Conservation (phyloP, 1,140 invertebrate genomes). For the Galendromus occidentalis region DNA sequence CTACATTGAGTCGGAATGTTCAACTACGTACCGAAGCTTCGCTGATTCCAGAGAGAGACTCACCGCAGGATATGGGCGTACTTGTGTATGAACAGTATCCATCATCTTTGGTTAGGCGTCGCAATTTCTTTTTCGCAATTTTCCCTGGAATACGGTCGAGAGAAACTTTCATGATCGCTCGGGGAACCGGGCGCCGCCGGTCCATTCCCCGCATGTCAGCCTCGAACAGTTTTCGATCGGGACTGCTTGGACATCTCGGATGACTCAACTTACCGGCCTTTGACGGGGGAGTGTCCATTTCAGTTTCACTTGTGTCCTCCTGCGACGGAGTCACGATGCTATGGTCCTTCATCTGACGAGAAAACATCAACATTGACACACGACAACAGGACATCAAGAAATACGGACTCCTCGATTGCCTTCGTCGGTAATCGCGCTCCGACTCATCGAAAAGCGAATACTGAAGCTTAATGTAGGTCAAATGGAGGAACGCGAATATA, state of each 20-base stretch:
- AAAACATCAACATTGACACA: not conserved
- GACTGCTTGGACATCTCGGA: not conserved
- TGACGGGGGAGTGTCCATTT: not conserved
- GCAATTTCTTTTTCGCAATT: not conserved
- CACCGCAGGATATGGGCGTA: conserved; percentile 19
- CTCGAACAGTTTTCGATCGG: not conserved
- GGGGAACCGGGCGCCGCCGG: not conserved
- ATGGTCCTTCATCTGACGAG: not conserved
- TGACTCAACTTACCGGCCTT: not conserved
- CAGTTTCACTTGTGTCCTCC: not conserved
- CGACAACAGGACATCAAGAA: too few species aligned
- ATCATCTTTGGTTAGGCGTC: conserved; percentile 14
- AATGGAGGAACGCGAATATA: too few species aligned
- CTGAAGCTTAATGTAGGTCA: too few species aligned
- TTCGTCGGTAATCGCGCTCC: too few species aligned
- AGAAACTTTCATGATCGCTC: not conserved
- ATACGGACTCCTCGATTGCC: too few species aligned
- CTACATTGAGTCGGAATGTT: not conserved
- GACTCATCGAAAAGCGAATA: too few species aligned
- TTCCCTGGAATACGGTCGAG: not conserved
- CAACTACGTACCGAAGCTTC: not conserved
- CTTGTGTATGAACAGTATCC: conserved; percentile 20
- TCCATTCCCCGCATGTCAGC: not conserved
- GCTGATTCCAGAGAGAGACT: not conserved
- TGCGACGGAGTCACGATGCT: not conserved